phyloP scores from a whole-genome alignment of 2,113 vertebrate genomes.

The Tachysurus vachellii region DNA sequence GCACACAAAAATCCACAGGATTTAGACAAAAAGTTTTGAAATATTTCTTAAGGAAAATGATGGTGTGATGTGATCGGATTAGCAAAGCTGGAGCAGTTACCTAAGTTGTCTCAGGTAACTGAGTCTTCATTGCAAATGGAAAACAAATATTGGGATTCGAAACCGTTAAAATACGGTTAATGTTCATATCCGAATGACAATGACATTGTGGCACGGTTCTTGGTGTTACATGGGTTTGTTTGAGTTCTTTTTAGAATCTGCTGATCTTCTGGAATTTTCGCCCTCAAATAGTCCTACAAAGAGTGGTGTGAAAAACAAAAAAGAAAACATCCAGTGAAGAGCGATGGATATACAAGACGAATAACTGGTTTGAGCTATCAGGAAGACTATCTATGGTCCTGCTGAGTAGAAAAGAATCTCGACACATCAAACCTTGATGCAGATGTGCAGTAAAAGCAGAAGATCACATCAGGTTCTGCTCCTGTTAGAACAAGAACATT shows the following conservation, averaged over 20 bases:
- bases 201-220: neutral
- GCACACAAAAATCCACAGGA: neutral
- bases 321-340: neutral
- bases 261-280: neutral
- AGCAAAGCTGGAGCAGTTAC: neutral
- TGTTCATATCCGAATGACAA: neutral
- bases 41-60: neutral
- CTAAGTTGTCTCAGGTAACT: neutral
- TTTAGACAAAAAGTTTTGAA: neutral
- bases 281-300: neutral
- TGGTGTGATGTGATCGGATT: neutral
- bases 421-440: neutral
- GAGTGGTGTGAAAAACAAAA: neutral
- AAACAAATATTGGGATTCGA: neutral
- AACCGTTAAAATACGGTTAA: neutral
- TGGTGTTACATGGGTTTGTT: neutral
- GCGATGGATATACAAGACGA: neutral
- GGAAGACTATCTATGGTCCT: neutral
- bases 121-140: neutral
- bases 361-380: neutral
- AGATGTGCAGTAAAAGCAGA: neutral
- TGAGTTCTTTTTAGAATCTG: neutral
- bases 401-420: neutral
- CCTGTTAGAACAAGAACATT: too few relatives aligned
- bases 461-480: too few relatives aligned